Evolutionary conservation across 2,113 vertebrate species (phyloP), one percentile per base, ranked within the genome.

Genomic region (Terrapene triunguis): DNA sequence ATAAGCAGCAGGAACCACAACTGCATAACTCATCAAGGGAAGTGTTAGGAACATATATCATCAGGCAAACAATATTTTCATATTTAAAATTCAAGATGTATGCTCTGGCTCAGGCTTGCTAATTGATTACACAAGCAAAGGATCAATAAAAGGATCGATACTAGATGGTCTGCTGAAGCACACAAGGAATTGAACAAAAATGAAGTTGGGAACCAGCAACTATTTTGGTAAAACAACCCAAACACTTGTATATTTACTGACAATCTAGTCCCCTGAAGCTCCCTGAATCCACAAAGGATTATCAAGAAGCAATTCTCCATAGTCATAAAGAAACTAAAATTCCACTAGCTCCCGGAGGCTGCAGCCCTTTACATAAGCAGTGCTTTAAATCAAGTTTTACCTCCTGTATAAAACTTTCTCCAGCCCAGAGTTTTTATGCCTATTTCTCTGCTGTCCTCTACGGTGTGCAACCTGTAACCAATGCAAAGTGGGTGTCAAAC

Each of bases 141-240:
- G 85, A 95, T 98, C 97, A 90, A 98, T 97, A 93, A 89, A 91
- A 24, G 55, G 29, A 97, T 97, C 96, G 38, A 96, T 97, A 24
- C 2, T 48, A 96, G 94, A 96, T 89, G 95, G 83, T 96, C 93
- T 24, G 89, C 93, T 95, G 48, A 91, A 90, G 93, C 10, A 29
- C 62, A 82, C 85, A 17, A 59, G 74, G 93, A 90, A 95, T 72
- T 3, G n/a, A 96, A 72, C 87, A 48, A 54, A 47, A 94, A 59
- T 92, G 74, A 53, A 87, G 95, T 89, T 51, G 53, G 81, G 92
- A 82, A 72, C 82, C 95, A 93, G 89, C 88, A 69, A 87, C 50
- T 53, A 76, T 92, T 95, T 2, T 80, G 84, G 88, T 82, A 1
- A 65, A 95, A 72, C 35, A 94, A 11, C 88, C 74, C 42, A 42